These are phyloP conservation scores for Drosophila sproati DNA, from an alignment of 1,140 invertebrate species.

Conservation along the genomic window DNA sequence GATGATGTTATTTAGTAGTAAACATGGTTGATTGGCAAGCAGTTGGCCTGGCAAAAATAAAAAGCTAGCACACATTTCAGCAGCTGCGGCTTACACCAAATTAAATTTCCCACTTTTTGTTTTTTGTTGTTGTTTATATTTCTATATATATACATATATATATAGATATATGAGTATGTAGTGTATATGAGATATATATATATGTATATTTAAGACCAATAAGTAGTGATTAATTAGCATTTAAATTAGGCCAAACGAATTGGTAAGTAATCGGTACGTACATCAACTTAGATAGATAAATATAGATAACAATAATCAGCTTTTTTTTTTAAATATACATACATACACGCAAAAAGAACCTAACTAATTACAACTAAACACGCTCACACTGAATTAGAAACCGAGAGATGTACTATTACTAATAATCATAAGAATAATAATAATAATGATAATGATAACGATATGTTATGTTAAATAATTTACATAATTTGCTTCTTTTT, in stretches of 20 bases:
- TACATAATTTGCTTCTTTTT: slow-evolving; percentile 30
- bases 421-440: slow-evolving; percentile 43
- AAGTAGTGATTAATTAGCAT: slow-evolving; percentile 62
- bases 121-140: slow-evolving; percentile 30
- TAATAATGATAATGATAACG: slow-evolving; percentile 39
- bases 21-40: slow-evolving; percentile 40
- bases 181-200: slow-evolving; percentile 26
- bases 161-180: slow-evolving; percentile 17
- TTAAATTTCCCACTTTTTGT: slow-evolving; percentile 30
- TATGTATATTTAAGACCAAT: slow-evolving; percentile 51
- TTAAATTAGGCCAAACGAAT: slow-evolving; percentile 63
- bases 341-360: slow-evolving; percentile 55
- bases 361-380: slow-evolving; percentile 48
- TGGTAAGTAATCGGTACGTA: slow-evolving; percentile 53
- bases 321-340: slow-evolving; percentile 12
- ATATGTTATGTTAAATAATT: slow-evolving; percentile 46
- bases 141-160: slow-evolving; percentile 32
- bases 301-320: slow-evolving; percentile 49
- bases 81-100: slow-evolving; percentile 5
- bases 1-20: slow-evolving; percentile 11
- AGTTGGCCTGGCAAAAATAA: slow-evolving; percentile 11
- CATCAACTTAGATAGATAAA: slow-evolving; percentile 60
- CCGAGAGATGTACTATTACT: slow-evolving; percentile 52
- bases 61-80: slow-evolving; percentile 2
- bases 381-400: slow-evolving; percentile 11